phyloP scores from a whole-genome alignment of 2,113 vertebrate genomes.

The Talpa occidentalis region DNA sequence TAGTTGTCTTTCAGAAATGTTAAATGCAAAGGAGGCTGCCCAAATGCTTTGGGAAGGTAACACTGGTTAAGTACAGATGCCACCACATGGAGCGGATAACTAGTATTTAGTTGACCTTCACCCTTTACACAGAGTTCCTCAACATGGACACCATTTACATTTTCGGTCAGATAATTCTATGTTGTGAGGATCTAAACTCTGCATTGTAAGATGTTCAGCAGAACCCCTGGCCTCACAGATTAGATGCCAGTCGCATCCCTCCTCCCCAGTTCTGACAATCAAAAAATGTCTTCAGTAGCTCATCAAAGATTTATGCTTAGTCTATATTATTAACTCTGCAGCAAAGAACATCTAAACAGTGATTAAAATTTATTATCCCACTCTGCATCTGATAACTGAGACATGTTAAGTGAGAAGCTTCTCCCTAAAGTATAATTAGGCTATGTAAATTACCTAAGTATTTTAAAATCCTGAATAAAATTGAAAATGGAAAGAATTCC shows the following conservation, averaged over 20 bases:
- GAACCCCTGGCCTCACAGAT: neutral
- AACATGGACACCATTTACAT: neutral
- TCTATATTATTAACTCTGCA: slow-evolving; percentile 65
- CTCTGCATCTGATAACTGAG: slow-evolving; percentile 74
- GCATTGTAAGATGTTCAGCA: neutral
- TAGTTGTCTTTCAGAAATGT: slow-evolving; percentile 13
- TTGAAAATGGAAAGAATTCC: slow-evolving; percentile 67
- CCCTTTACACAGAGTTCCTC: neutral
- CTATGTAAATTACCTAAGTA: slow-evolving; percentile 66
- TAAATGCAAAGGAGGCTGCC: slow-evolving; percentile 11
- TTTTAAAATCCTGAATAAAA: slow-evolving; percentile 73
- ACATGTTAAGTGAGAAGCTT: slow-evolving; percentile 57
- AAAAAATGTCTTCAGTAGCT: neutral
- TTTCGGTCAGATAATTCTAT: neutral
- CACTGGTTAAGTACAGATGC: neutral
- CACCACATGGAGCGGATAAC: neutral
- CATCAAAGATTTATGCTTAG: slow-evolving; percentile 45
- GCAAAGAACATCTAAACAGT: slow-evolving; percentile 72
- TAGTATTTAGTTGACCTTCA: neutral
- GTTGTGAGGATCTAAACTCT: neutral
- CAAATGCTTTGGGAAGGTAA: slow-evolving; percentile 10
- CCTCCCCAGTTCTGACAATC: neutral
- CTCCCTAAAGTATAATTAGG: slow-evolving; percentile 74
- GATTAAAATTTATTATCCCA: slow-evolving; percentile 76
- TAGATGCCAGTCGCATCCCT: neutral